Evolutionary conservation across 2,888 invertebrate species (phyloP).

Genomic region (Celastrina argiolus): DNA sequence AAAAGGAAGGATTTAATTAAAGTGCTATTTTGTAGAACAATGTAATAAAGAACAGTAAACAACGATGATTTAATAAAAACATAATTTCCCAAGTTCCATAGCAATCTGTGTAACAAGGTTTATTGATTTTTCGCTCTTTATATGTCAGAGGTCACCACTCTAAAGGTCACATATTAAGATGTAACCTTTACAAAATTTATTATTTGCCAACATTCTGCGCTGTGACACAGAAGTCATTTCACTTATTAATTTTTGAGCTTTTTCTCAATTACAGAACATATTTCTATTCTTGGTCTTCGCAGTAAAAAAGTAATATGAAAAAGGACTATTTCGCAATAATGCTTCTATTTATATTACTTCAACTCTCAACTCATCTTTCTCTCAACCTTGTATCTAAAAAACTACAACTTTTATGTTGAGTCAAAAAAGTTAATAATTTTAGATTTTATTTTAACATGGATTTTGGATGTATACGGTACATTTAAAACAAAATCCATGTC

Average conservation of each 20-base stretch:
- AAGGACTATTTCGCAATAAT: background rate
- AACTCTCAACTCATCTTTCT: no score
- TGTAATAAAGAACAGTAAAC: background rate
- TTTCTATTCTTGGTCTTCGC: background rate
- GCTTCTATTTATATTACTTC: no score
- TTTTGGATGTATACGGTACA: no score
- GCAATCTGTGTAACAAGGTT: background rate
- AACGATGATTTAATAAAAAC: background rate
- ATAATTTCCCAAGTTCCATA: background rate
- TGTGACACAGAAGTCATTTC: background rate
- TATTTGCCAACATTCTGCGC: background rate
- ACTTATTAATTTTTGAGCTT: background rate
- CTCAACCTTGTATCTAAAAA: no score
- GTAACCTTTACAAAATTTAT: background rate
- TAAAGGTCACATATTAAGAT: conserved; percentile 4
- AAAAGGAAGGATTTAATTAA: no score
- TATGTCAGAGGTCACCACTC: conserved; percentile 6
- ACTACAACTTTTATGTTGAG: no score
- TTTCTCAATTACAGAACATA: background rate
- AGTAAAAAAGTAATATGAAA: no score
- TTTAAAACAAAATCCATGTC: no score
- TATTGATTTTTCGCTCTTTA: conserved; percentile 13
- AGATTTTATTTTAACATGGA: no score
- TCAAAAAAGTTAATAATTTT: no score
- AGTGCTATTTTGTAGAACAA: no score